These are phyloP conservation scores for Lagodon rhomboides DNA, from an alignment of 2,797 vertebrate species.

Conservation along the genomic window DNA sequence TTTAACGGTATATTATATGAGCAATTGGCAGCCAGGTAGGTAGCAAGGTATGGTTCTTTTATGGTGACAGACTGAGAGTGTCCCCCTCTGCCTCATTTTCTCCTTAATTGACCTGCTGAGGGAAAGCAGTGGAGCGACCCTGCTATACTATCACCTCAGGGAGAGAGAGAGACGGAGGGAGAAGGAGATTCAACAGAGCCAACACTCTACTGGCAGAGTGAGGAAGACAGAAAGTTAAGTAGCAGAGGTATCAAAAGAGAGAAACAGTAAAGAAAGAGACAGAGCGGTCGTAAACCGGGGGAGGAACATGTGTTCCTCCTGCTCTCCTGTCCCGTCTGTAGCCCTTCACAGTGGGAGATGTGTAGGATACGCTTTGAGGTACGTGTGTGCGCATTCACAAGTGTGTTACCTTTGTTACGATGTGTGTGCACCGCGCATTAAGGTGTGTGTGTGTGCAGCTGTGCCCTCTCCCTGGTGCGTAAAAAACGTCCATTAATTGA, in stretches of 20 bases:
- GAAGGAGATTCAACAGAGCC: conserved; percentile 36
- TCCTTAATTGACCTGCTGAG: conserved; percentile 78
- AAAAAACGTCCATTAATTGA: conserved; percentile 99
- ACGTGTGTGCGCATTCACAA: conserved; percentile 18
- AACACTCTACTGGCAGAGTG: conserved; percentile 9
- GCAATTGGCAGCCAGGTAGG: conserved; percentile 67
- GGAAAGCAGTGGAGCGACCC: conserved; percentile 64
- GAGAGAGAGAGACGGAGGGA: conserved; percentile 32
- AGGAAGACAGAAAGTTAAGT: conserved; percentile 41
- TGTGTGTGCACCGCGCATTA: conserved; percentile 58
- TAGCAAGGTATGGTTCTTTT: conserved; percentile 71
- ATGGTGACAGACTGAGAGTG: conserved; percentile 74
- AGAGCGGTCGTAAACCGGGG: conserved; percentile 22
- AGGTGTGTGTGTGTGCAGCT: conserved; percentile 68
- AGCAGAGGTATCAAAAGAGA: conserved; percentile 20
- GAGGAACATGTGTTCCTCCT: conserved; percentile 61
- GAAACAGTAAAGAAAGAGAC: conserved; percentile 20
- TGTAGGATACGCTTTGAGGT: conserved; percentile 77
- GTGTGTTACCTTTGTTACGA: conserved; percentile 53
- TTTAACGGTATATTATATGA: conserved; percentile 75
- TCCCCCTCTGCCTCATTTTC: conserved; percentile 79
- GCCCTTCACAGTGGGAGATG: conserved; percentile 83
- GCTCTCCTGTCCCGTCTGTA: conserved; percentile 53
- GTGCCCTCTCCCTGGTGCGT: conserved; percentile 94
- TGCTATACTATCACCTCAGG: conserved; percentile 56